A percentile compares a stretch with the other conserved stretches of the same genome.
Evolutionary conservation across 1,140 invertebrate genomes (phyloP).

Genomic region (Nautilus pompilius): DNA sequence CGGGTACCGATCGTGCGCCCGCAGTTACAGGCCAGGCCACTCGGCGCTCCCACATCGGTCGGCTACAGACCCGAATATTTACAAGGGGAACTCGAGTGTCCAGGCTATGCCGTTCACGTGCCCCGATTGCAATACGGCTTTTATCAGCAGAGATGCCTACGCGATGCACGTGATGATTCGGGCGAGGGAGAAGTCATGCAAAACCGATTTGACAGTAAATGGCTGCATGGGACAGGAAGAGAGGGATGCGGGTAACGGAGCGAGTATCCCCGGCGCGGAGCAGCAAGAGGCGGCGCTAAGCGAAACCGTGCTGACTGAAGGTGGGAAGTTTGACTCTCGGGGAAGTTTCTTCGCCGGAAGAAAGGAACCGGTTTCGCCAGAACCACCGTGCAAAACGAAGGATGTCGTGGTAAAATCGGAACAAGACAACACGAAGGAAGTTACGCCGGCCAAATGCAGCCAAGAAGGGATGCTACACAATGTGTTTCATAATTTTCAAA

Average conservation of each 20-base stretch:
- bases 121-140: slow-evolving; percentile 38
- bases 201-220: slow-evolving; percentile 7
- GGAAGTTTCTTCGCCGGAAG: no score
- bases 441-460: no score
- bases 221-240: slow-evolving; percentile 1
- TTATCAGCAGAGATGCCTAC: slow-evolving; percentile 46
- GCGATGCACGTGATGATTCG: slow-evolving; percentile 53
- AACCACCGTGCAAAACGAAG: no score
- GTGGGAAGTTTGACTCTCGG: background rate
- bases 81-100: background rate
- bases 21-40: no score
- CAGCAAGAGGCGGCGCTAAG: background rate
- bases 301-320: background rate
- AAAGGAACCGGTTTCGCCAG: background rate
- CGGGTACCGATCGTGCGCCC: no score
- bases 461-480: background rate
- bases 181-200: slow-evolving; percentile 43
- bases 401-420: background rate
- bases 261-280: background rate
- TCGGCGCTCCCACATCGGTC: no score
- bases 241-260: background rate
- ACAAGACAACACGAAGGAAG: background rate
- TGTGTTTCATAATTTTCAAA: background rate
- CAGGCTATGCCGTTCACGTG: slow-evolving; percentile 32
- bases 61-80: no score